These are phyloP conservation scores for Rhinolophus ferrumequinum DNA, from an alignment of 2,113 vertebrate genomes.

Conservation along the genomic window DNA sequence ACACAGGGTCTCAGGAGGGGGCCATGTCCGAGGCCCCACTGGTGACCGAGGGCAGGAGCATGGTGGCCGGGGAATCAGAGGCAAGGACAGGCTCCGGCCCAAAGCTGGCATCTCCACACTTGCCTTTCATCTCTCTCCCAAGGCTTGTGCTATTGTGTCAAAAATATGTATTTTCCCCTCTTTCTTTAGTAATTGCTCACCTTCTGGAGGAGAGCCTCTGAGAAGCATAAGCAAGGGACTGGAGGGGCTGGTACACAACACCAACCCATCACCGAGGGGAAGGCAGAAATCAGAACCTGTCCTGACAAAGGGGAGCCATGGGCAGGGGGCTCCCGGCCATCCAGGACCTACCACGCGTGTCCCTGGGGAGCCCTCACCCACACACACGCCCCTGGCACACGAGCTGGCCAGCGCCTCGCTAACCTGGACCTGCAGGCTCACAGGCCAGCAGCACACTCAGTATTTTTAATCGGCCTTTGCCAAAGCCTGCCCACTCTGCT, in stretches of 20 bases:
- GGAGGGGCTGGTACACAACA: background rate
- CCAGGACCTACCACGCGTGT: fast-evolving
- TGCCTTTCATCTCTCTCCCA: background rate
- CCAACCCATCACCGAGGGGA: fast-evolving
- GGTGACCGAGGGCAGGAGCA: background rate
- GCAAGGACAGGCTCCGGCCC: background rate
- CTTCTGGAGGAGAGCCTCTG: background rate
- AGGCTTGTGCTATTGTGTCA: background rate
- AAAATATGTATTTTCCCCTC: too few relatives aligned
- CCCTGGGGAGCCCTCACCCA: fast-evolving
- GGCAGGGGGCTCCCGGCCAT: fast-evolving
- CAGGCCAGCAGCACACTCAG: fast-evolving
- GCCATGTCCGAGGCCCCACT: background rate
- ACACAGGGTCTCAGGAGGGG: too few relatives aligned
- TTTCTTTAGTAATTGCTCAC: background rate
- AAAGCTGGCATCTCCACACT: fast-evolving
- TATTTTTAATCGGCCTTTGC: background rate
- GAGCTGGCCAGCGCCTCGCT: fast-evolving
- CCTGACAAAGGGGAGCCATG: fast-evolving
- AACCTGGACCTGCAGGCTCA: fast-evolving
- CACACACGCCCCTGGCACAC: fast-evolving
- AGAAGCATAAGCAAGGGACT: background rate
- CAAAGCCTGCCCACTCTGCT: background rate
- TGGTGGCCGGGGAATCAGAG: fast-evolving
- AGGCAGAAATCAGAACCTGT: background rate